Evolutionary conservation across 2,797 vertebrate species (phyloP).

Genomic region (Alauda arvensis): DNA sequence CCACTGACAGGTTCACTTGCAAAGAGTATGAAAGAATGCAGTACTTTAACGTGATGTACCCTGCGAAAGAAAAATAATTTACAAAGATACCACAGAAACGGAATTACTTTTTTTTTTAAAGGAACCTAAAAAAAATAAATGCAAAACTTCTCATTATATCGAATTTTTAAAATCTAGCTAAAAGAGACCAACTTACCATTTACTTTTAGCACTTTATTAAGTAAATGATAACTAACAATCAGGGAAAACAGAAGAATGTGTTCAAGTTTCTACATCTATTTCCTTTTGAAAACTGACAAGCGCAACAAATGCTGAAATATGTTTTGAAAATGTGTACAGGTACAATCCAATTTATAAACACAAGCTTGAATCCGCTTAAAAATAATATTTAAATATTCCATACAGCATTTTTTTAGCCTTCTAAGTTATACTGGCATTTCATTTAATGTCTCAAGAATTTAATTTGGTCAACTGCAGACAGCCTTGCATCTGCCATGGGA

Average conservation of each 20-base stretch:
- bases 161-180: neutral
- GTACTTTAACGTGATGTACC: neutral
- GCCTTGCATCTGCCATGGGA: neutral
- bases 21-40: neutral
- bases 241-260: neutral
- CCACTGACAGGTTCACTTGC: neutral
- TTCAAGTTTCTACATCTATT: neutral
- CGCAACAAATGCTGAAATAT: neutral
- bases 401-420: neutral
- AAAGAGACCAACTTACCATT: fast-evolving
- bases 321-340: neutral
- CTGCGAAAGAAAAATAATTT: neutral
- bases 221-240: neutral
- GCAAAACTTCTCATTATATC: neutral
- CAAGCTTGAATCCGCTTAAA: neutral
- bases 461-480: neutral
- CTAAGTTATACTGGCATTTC: neutral
- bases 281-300: neutral
- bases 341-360: neutral
- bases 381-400: neutral
- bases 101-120: neutral
- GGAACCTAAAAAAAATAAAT: fast-evolving
- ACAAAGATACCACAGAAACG: neutral
- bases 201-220: neutral
- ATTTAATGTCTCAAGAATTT: neutral